Percentiles rank a stretch among this genome's conserved stretches.
Conservation (phyloP, 2,797 vertebrate genomes). For the Rhynchotus rufescens region DNA sequence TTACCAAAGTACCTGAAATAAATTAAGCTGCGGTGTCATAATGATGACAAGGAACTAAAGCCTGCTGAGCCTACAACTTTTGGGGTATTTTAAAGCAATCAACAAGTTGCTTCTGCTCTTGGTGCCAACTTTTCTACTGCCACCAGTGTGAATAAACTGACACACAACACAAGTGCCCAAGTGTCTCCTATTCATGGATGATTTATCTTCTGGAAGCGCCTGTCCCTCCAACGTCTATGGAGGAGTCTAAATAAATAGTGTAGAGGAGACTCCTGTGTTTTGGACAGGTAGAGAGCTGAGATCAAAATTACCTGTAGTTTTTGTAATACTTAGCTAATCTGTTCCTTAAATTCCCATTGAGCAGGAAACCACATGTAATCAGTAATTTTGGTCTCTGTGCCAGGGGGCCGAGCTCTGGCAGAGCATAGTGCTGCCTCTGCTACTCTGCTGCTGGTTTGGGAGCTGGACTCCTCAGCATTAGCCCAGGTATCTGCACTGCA, state of each 20-base stretch:
- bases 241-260: background rate
- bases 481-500: background rate
- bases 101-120: background rate
- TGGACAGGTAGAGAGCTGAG: background rate
- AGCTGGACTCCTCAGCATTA: background rate
- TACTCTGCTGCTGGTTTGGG: background rate
- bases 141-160: background rate
- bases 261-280: background rate
- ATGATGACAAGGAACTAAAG: background rate
- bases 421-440: rapidly evolving
- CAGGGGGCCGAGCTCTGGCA: background rate
- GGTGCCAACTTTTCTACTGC: background rate
- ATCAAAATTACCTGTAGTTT: background rate
- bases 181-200: rapidly evolving
- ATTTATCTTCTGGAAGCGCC: background rate
- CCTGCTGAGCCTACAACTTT: rapidly evolving
- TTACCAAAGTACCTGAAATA: background rate
- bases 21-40: background rate
- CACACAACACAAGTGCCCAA: background rate
- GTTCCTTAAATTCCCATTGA: background rate
- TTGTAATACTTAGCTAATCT: background rate
- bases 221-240: background rate
- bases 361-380: background rate
- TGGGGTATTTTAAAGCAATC: background rate
- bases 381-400: background rate